Base-by-base conservation (phyloP, 2,113 vertebrate genomes). In the Pionites leucogaster region DNA sequence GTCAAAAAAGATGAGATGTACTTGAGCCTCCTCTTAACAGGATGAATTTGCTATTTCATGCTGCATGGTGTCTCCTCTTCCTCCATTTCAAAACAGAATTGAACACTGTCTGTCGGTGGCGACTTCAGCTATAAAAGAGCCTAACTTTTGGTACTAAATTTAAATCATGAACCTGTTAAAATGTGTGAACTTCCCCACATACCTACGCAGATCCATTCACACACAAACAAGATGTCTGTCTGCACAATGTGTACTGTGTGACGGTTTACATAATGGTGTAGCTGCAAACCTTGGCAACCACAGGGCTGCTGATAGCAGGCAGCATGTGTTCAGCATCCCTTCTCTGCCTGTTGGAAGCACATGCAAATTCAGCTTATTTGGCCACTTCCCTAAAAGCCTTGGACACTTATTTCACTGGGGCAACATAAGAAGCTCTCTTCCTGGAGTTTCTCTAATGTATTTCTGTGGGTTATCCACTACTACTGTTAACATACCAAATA, bases 101-200 rank as follows among this genome's bases (percentile, higher is more conserved):
- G 33, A 68, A 72, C 13, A 22, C 46, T 65, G 53, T 70, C 90
- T 94, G 88, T 53, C 44, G 3, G 62, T 59, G 74, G 79, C 0
- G 1, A 82, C 22, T 90, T 42, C 3, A 57, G 46, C 71, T 90
- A 39, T 35, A 42, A 75, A 80, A 67, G 22, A 37, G 27, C 33
- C 60, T 60, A 91, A 70, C 67, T 72, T 77, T 89, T 29, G 39
- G 59, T 76, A 39, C 59, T 87, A 77, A 90, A 90, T 90, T 91
- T 92, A 92, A 90, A 82, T 29, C 18, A 47, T 7, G n/a, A 92
- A 96, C 93, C 84, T 90, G 80, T 81, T 95, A 92, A 89, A 90
- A 84, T 74, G 70, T 52, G 87, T 85, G 81, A 92, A 60, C 60
- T 86, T 96, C 85, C 75, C 82, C 88, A 86, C 64, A 72, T 69